A percentile compares a stretch with the other conserved stretches of the same genome.
These are phyloP conservation scores for Tetragonula carbonaria DNA, from an alignment of 2,888 invertebrate genomes.

Conservation along the genomic window DNA sequence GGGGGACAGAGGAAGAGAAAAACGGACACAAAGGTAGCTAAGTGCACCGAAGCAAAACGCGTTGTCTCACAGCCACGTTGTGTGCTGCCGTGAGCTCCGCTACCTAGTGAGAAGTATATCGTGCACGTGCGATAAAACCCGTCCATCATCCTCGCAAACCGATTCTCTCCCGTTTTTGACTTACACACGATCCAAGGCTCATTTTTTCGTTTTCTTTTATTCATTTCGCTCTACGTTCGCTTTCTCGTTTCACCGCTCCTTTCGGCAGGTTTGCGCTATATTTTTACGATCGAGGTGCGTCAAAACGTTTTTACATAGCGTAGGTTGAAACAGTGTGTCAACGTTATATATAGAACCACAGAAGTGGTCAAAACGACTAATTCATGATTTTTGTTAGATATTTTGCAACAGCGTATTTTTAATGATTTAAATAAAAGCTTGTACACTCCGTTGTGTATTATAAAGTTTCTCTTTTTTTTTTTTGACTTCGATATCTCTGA, in stretches of 20 bases:
- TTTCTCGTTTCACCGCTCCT: not conserved
- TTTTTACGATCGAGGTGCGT: not conserved
- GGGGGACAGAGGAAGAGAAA: constrained; percentile 55
- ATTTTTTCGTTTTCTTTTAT: no score
- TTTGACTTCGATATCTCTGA: no score
- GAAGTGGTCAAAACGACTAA: no score
- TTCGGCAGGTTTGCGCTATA: fast-evolving
- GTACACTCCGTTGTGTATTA: no score
- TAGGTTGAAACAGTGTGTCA: not conserved
- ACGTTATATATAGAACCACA: no score
- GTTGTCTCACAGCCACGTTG: constrained; percentile 51
- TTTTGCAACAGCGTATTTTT: no score
- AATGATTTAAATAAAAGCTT: no score
- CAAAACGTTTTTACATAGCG: not conserved
- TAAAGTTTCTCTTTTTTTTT: no score
- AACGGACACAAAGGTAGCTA: constrained; percentile 74
- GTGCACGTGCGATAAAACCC: constrained; percentile 29
- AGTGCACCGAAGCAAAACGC: constrained; percentile 74
- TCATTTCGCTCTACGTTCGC: not conserved
- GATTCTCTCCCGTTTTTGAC: not conserved
- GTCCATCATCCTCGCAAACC: not conserved
- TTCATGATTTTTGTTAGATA: no score
- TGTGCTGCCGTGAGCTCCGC: constrained; percentile 15
- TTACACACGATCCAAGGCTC: not conserved
- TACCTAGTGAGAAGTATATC: not conserved